phyloP scores from a whole-genome alignment of 2,797 vertebrate species.

The Coccyzus lansbergi region DNA sequence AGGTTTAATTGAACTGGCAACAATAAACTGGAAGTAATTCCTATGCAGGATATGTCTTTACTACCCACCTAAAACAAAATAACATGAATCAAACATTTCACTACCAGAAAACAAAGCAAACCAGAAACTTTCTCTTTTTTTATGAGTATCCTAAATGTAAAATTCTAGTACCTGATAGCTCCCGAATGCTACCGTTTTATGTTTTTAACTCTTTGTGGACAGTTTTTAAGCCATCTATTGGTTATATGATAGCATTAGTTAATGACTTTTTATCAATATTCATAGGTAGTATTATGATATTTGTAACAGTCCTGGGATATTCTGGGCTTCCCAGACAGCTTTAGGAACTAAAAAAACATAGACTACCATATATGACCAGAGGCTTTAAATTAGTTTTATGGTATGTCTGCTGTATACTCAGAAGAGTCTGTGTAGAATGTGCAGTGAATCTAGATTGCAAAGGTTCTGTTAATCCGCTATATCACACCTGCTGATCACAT shows the following conservation, averaged over 20 bases:
- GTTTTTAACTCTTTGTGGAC: neutral
- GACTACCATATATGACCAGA: neutral
- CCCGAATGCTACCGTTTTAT: neutral
- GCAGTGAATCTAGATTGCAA: neutral
- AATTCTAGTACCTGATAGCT: neutral
- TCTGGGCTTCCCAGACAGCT: neutral
- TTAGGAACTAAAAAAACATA: neutral
- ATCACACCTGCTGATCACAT: neutral
- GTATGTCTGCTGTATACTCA: neutral
- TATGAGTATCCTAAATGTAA: neutral
- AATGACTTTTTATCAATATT: neutral
- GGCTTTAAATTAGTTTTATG: neutral
- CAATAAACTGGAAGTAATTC: constrained; percentile 15
- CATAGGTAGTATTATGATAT: neutral
- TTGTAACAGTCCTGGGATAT: neutral
- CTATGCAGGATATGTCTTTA: neutral
- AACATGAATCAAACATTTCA: neutral
- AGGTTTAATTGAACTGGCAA: constrained; percentile 15
- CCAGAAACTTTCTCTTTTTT: neutral
- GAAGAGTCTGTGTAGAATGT: neutral
- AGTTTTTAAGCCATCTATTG: neutral
- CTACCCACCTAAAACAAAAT: neutral
- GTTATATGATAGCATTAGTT: neutral
- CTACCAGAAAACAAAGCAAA: neutral
- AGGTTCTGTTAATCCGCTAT: neutral